These are phyloP conservation scores for Lytechinus pictus DNA, from an alignment of 35 echinoderm and acorn worm genomes.

Conservation along the genomic window DNA sequence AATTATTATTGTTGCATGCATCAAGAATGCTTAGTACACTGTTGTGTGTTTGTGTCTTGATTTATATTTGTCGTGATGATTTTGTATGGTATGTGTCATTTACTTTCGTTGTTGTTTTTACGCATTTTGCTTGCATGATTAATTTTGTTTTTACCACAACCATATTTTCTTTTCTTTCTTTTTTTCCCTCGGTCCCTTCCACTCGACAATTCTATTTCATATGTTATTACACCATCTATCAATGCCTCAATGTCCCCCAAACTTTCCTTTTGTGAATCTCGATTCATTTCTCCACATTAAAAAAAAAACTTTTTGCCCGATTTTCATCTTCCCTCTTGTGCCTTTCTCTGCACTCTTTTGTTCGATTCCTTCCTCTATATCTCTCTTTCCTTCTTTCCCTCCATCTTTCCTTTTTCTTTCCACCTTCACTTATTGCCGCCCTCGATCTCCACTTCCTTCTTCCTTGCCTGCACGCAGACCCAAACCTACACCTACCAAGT, in stretches of 20 bases:
- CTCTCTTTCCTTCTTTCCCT: too few relatives aligned
- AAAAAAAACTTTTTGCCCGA: too few relatives aligned
- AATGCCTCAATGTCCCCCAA: background rate
- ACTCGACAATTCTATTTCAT: background rate
- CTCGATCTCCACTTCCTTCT: background rate
- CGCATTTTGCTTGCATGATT: background rate
- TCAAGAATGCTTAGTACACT: too few relatives aligned
- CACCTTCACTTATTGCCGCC: background rate
- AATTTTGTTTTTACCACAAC: background rate
- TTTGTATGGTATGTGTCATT: background rate
- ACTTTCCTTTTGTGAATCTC: background rate
- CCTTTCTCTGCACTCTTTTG: background rate
- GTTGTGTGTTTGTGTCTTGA: too few relatives aligned
- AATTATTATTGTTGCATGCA: too few relatives aligned
- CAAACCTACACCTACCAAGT: slow-evolving; percentile 47
- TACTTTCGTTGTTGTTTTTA: background rate
- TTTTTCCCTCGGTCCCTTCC: background rate
- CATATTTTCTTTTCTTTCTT: background rate
- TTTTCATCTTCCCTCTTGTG: background rate
- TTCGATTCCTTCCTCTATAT: background rate
- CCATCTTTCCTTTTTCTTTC: background rate
- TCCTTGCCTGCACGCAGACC: slow-evolving; percentile 26
- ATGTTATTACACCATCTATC: background rate
- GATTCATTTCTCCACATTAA: background rate
- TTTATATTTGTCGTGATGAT: too few relatives aligned